These are phyloP conservation scores for Crocodylus rhombifer DNA, from an alignment of 2,797 vertebrate genomes.

Conservation along the genomic window DNA sequence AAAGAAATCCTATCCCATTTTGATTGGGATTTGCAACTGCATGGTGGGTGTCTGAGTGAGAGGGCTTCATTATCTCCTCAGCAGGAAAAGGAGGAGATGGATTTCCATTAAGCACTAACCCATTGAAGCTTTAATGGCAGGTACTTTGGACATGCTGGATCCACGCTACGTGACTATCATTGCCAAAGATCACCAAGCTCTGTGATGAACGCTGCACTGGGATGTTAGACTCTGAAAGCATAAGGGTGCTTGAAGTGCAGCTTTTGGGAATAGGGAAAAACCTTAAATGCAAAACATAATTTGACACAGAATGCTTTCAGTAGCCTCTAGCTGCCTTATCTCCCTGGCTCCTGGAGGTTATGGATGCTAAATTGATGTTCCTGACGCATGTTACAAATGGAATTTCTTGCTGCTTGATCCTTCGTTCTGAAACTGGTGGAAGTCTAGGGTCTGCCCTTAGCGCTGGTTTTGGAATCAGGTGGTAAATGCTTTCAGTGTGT, in stretches of 20 bases:
- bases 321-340: neutral
- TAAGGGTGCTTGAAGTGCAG: neutral
- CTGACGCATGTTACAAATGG: neutral
- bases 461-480: neutral
- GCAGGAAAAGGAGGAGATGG: neutral
- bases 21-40: too few species aligned
- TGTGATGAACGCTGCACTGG: rapidly evolving
- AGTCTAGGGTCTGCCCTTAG: neutral
- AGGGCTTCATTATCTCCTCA: neutral
- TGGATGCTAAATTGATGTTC: neutral
- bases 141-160: neutral
- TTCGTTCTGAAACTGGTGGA: neutral
- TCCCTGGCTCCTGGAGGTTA: neutral
- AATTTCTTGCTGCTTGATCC: neutral
- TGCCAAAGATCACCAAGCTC: neutral
- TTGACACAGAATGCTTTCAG: neutral
- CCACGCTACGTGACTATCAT: neutral
- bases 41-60: neutral
- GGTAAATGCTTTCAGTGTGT: neutral
- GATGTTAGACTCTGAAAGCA: neutral
- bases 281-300: neutral
- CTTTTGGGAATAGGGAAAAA: neutral
- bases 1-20: too few species aligned
- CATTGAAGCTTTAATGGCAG: neutral
- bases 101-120: neutral